Conservation (phyloP, 2,113 vertebrate species). For the Phoenicopterus ruber region DNA sequence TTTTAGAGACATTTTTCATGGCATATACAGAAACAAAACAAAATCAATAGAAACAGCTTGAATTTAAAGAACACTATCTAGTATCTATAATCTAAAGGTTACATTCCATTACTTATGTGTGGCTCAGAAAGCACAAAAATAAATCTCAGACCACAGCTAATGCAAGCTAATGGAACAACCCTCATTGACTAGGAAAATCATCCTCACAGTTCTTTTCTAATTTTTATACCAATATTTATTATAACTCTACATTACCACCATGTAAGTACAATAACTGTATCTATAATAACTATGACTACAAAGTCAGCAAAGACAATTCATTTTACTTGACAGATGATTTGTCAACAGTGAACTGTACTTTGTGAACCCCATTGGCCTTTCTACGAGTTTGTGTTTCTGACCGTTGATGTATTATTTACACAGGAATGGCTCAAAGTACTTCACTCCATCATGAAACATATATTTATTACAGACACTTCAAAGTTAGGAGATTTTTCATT, state of each 20-base stretch:
- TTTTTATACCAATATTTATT: neutral
- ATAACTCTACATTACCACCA: neutral
- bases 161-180: neutral
- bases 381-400: neutral
- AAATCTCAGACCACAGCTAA: neutral
- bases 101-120: neutral
- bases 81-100: slow-evolving; percentile 33
- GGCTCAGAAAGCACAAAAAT: slow-evolving; percentile 1
- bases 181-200: neutral
- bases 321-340: slow-evolving; percentile 14
- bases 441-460: neutral
- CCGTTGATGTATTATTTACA: neutral
- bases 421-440: neutral
- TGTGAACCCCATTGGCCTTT: neutral
- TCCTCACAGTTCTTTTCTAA: neutral
- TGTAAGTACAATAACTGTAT: neutral
- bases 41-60: slow-evolving; percentile 17
- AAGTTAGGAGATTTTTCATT: neutral
- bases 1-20: neutral
- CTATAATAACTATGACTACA: neutral
- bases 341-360: neutral
- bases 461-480: neutral
- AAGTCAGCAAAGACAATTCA: neutral
- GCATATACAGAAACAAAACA: neutral
- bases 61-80: slow-evolving; percentile 13